Conservation (phyloP, 2,888 invertebrate species). For the Lottia gigantea region DNA sequence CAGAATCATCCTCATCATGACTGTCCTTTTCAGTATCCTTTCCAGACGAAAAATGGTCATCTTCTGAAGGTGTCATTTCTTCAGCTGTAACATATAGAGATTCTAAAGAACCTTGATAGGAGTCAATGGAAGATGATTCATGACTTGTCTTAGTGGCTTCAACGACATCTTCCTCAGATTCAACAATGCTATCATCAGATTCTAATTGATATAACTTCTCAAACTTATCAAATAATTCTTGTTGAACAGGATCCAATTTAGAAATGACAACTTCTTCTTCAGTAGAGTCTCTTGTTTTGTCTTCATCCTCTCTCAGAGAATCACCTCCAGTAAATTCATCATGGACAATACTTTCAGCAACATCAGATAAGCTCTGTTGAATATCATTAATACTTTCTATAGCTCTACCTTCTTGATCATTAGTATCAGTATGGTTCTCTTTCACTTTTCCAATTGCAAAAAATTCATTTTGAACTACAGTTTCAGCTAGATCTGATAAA, state of each 20-base stretch:
- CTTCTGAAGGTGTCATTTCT: conserved; percentile 15
- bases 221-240: conserved; percentile 7
- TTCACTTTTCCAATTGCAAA: neutral
- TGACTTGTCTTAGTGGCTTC: neutral
- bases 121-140: neutral
- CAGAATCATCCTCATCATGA: conserved; percentile 13
- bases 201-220: neutral
- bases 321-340: neutral
- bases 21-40: neutral
- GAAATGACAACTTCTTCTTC: neutral
- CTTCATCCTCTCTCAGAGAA: neutral
- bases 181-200: neutral
- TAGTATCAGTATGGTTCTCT: too few relatives aligned
- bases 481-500: conserved; percentile 2
- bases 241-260: conserved; percentile 1
- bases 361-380: neutral
- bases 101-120: neutral
- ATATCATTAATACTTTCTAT: too few relatives aligned
- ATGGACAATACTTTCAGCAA: neutral
- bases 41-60: neutral
- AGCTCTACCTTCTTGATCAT: too few relatives aligned
- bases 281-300: neutral
- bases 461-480: neutral
- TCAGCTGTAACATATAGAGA: conserved; percentile 9
- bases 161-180: neutral